Conservation (phyloP, 2,888 invertebrate genomes). For the Neoaliturus tenellus region DNA sequence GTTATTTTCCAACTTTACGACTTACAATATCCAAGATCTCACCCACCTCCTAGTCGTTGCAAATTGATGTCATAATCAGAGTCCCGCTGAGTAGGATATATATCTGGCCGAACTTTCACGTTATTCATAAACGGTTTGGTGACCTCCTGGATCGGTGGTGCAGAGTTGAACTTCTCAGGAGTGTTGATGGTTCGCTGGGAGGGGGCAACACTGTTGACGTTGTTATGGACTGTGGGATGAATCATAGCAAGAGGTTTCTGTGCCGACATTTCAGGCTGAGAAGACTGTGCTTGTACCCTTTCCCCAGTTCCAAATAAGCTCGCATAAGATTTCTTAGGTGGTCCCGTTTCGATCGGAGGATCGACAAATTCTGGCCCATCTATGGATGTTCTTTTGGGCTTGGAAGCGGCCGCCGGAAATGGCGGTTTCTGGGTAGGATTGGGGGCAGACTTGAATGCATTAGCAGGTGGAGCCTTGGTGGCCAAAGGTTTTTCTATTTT, state of each 20-base stretch:
- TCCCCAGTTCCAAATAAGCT: constrained; percentile 70
- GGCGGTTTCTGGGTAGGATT: constrained; percentile 66
- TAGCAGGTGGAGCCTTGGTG: constrained; percentile 47
- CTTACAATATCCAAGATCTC: too few species aligned
- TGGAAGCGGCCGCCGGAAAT: constrained; percentile 16
- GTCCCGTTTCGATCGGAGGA: constrained; percentile 64
- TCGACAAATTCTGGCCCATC: constrained; percentile 55
- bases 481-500: constrained; percentile 44
- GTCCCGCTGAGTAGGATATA: neutral
- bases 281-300: neutral
- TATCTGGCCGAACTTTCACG: neutral
- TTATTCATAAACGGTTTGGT: neutral
- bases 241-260: constrained; percentile 26
- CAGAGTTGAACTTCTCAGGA: neutral
- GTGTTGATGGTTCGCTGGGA: neutral
- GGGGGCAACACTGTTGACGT: neutral
- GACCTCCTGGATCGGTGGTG: neutral
- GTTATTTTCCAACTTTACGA: too few species aligned
- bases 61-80: constrained; percentile 71
- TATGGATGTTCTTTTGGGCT: neutral
- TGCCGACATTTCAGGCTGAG: neutral
- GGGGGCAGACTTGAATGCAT: constrained; percentile 62
- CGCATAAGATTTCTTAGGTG: constrained; percentile 70
- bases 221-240: constrained; percentile 39
- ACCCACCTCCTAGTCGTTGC: constrained; percentile 82